phyloP scores from a whole-genome alignment of 1,140 invertebrate species.

The Dryas iulia region DNA sequence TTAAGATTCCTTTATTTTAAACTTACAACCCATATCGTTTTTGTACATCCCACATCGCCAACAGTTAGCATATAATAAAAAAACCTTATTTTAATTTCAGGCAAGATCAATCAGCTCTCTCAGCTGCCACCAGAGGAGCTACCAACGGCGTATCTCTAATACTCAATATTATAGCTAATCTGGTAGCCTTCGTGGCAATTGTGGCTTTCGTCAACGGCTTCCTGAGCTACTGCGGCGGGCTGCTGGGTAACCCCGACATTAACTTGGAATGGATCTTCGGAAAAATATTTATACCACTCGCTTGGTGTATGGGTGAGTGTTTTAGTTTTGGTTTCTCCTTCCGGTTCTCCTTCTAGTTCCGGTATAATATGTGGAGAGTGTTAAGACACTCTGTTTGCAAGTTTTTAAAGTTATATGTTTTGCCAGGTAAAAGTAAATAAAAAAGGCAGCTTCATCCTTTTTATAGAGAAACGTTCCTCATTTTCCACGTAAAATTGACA shows the following conservation, averaged over 20 bases:
- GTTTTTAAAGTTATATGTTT: too few relatives aligned
- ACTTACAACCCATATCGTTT: too few relatives aligned
- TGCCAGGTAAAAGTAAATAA: too few relatives aligned
- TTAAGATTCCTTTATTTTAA: too few relatives aligned
- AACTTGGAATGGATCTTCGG: constrained; percentile 88
- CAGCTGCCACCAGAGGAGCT: constrained; percentile 94
- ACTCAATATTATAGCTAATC: constrained; percentile 93
- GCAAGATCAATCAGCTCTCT: constrained; percentile 89
- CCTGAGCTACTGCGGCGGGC: constrained; percentile 88
- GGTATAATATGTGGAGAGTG: too few relatives aligned
- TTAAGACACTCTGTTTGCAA: too few relatives aligned
- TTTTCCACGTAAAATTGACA: too few relatives aligned
- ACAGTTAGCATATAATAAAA: not conserved
- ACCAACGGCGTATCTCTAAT: constrained; percentile 90
- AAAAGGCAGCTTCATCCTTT: too few relatives aligned
- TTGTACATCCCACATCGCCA: too few relatives aligned
- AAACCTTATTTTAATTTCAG: constrained; percentile 76
- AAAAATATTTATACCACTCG: constrained; percentile 92
- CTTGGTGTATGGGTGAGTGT: constrained; percentile 83
- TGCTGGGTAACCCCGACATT: constrained; percentile 84
- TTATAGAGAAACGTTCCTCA: too few relatives aligned
- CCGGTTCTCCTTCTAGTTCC: too few relatives aligned
- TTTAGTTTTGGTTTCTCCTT: not conserved
- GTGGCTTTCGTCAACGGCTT: constrained; percentile 91
- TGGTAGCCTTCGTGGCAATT: constrained; percentile 95